Base-by-base conservation (phyloP, 2,113 vertebrate genomes). In the Psittacus erithacus region DNA sequence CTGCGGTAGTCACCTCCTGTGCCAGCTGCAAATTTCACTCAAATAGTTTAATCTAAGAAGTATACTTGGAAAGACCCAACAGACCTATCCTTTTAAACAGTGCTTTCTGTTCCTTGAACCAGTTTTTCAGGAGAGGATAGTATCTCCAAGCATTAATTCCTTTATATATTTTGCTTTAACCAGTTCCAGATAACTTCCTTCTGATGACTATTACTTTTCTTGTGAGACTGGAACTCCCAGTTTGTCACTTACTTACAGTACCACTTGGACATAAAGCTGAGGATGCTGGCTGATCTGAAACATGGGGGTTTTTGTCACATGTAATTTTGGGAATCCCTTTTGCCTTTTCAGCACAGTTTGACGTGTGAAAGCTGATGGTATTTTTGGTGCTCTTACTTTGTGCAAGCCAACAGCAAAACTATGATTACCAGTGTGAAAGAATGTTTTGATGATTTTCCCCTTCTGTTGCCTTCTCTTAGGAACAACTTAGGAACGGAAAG, bases 301-400 rank as follows among this genome's bases (percentile, higher is more conserved):
- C 16, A 24, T 1, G 1, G 8, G 4, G 3, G 5, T 3, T 29
- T n/a, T 46, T 76, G 44, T 59, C 11, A 8, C 9, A 5, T 35
- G 43, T 28, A 15, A 62, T 65, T 71, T 31, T 62, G 33, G 35
- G 16, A 88, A 38, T 50, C 31, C 10, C 49, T 79, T 82, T 31
- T 75, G n/a, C n/a, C 13, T 28, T 67, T 70, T 31, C 57, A 75
- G 43, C 86, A 55, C 60, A 59, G 49, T 31, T 43, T 57, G 80
- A 43, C 2, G 2, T 59, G 55, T 79, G 82, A 82, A 67, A 87
- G 38, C 60, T 75, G 60, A 46, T 33, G 10, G 28, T 67, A 41
- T 28, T 92, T 92, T 82, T 76, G 38, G 68, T 53, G 69, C 25
- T 88, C 31, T 44, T 60, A 33, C 9, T 78, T 78, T 52, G 65